phyloP scores from a whole-genome alignment of 1,140 invertebrate species.

The Acromyrmex heyeri region DNA sequence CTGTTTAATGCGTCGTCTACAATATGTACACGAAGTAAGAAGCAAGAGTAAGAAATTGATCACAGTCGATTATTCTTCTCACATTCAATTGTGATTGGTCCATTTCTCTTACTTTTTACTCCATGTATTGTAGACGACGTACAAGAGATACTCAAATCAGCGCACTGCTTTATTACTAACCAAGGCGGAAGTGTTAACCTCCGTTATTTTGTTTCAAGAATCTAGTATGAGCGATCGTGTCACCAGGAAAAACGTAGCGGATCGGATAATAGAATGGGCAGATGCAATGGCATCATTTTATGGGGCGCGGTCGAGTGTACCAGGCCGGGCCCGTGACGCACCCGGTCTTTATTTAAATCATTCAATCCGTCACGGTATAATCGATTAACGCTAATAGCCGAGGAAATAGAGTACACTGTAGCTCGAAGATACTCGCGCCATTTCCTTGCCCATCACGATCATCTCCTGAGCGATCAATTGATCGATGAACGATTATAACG shows the following conservation, averaged over 20 bases:
- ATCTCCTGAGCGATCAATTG: background rate
- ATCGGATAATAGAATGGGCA: conserved; percentile 44
- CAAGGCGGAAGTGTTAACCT: conserved; percentile 15
- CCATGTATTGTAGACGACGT: too few relatives aligned
- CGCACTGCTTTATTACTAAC: background rate
- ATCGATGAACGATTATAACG: background rate
- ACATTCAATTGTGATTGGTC: too few relatives aligned
- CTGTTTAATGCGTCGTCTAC: too few relatives aligned
- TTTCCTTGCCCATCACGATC: conserved; percentile 29
- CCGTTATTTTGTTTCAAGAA: conserved; percentile 39
- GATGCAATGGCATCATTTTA: conserved; percentile 66
- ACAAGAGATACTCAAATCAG: background rate
- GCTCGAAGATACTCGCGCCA: conserved; percentile 50
- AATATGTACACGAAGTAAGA: too few relatives aligned
- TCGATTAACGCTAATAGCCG: conserved; percentile 79
- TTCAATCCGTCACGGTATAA: conserved; percentile 79
- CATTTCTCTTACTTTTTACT: too few relatives aligned
- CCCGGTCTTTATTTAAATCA: conserved; percentile 81
- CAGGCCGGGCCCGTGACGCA: conserved; percentile 70
- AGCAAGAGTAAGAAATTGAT: too few relatives aligned
- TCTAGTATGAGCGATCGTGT: conserved; percentile 38
- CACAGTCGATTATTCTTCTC: too few relatives aligned
- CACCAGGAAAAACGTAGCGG: conserved; percentile 54
- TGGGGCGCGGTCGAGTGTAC: conserved; percentile 65
- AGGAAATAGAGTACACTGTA: conserved; percentile 66